Percentiles rank a stretch among this genome's conserved stretches.
phyloP scores from a whole-genome alignment of 2,888 invertebrate genomes.

The Gnatocerus cornutus region DNA sequence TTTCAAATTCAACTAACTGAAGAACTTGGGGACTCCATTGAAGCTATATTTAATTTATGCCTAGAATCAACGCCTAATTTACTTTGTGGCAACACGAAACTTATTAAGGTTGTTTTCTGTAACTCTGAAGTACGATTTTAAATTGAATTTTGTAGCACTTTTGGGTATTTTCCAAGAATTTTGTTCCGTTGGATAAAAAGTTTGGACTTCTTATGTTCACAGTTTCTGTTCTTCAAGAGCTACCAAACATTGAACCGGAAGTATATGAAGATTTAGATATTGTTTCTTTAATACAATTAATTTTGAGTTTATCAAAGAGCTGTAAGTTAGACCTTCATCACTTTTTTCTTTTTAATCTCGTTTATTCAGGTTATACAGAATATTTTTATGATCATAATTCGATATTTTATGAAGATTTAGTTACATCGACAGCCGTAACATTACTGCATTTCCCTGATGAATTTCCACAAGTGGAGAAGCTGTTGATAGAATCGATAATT shows the following conservation, averaged over 20 bases:
- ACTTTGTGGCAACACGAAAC: background rate
- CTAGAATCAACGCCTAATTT: constrained; percentile 6
- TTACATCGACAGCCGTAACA: constrained; percentile 54
- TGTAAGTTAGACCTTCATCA: constrained; percentile 8
- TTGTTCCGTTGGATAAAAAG: background rate
- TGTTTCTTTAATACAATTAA: background rate
- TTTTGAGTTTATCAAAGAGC: constrained; percentile 19
- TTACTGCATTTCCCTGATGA: constrained; percentile 52
- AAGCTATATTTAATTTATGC: constrained; percentile 2
- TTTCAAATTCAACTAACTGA: constrained; percentile 5
- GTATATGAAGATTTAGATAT: background rate
- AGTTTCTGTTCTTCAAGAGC: background rate
- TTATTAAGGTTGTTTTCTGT: background rate
- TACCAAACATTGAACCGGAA: background rate
- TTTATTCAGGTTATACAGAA: constrained; percentile 49
- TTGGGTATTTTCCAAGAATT: background rate
- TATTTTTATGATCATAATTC: constrained; percentile 43
- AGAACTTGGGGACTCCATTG: background rate
- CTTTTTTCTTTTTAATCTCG: background rate
- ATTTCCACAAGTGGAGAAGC: constrained; percentile 55
- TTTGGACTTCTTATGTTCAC: constrained; percentile 3
- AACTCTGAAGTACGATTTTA: background rate
- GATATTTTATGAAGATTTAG: constrained; percentile 53
- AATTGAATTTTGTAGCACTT: background rate
- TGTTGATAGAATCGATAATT: constrained; percentile 59